Base-by-base conservation (phyloP, 2,113 vertebrate genomes). In the Oxyruncus cristatus region DNA sequence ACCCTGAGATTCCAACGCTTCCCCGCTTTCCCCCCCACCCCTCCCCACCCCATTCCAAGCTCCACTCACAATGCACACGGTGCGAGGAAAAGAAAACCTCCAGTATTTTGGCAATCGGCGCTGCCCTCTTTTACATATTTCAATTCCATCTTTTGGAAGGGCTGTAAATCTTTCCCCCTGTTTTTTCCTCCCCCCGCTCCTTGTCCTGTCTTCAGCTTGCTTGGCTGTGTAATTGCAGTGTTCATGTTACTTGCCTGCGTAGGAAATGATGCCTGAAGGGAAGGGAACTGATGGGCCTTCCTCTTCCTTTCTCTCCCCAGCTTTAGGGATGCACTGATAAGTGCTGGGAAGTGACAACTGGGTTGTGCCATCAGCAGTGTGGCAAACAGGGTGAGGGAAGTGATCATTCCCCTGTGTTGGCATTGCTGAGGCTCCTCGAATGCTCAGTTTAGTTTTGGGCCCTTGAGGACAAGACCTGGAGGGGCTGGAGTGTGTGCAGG, bases 1-100 rank as follows among this genome's bases (percentile, higher is more conserved):
- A 27, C 89, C 89, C 95, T 65, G 89, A 95, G 95, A 96, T 97
- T 95, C 94, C 95, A 93, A 52, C 1, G 55, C 89, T 92, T 88
- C 58, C 67, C 93, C 14, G 0, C 71, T 59, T 12, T 19, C 50
- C 28, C 33, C 33, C 30, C 4, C 6, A 11, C 22, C 47, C 20
- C 33, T 37, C 30, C 5, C 3, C 65, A 6, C 33, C 5, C 3
- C 65, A 9, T 59, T 55, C 91, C 44, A 35, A 86, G 42, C 92
- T 8, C 74, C 4, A 0, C 68, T 95, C 86, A 88, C 92, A 84
- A 74, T n/a, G 42, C 81, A 81, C 61, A 23, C 3, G 9, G 92
- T 67, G 88, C 89, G 92, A 96, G 96, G 93, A 79, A 87, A 59
- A 89, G 92, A 95, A 97, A 97, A 93, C 93, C 94, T 96, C 94